Evolutionary conservation across 1,140 invertebrate species (phyloP), one percentile per base, ranked within the genome.

Genomic region (Zaprionus camerounensis): DNA sequence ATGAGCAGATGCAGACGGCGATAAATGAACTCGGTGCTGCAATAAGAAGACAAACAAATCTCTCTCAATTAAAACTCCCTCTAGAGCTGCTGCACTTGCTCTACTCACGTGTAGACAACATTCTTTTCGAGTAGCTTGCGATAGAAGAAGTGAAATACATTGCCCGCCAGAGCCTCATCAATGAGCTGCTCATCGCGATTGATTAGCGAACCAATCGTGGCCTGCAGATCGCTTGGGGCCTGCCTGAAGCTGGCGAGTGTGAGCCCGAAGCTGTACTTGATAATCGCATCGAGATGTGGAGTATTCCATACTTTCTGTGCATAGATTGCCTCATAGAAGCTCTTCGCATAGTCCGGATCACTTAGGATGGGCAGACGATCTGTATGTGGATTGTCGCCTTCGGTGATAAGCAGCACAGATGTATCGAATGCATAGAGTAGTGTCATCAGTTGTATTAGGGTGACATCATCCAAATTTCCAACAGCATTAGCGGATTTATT

Each of bases 351-450:
- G 3, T 94, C 94, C 1, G 93, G 91, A 81, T 98, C 96, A 24
- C 94, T 93, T 26, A 98, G 93, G 13, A 98, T 92, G 0, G 97
- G 96, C 74, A 98, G 93, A 38, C 94, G 95, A 78, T 95, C 94
- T 0, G 96, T 94, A n/a, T 96, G 91, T 78, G 96, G 96, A 94
- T 94, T 95, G 6, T 94, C 94, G 71, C 94, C 94, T 86, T 95
- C 95, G 20, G 94, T 92, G 31, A 94, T 93, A 76, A 97, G 95
- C 22, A 98, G 93, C 31, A 98, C 94, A 73, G 96, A 97, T 2
- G 98, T 93, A 94, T 99, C 98, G 38, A 98, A 94, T 0, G 96
- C 95, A 92, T 98, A 97, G 4, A 99, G 92, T 17, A 98, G 91
- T 0, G 97, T 95, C 95, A 98, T 97, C 41, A 97, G 94, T 5